Percentiles rank a stretch among this genome's conserved stretches.
phyloP scores from a whole-genome alignment of 2,113 vertebrate genomes.

The Lipotes vexillifer region DNA sequence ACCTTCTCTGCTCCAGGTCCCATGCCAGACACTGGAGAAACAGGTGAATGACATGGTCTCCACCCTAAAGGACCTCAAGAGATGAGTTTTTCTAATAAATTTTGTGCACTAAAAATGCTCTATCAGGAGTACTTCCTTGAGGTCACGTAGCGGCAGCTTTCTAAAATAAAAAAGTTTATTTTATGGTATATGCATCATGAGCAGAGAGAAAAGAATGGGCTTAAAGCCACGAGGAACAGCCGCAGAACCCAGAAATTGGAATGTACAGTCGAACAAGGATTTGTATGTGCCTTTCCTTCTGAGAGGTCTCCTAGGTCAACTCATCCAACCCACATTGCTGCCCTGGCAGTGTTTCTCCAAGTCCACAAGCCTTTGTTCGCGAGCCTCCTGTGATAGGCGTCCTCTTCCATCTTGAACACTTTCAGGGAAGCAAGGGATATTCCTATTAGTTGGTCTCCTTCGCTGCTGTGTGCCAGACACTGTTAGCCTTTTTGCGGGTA shows the following conservation, averaged over 20 bases:
- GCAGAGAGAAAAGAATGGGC: neutral
- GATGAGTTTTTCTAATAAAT: neutral
- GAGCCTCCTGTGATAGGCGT: accelerated
- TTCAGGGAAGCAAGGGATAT: neutral
- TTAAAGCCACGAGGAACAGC: neutral
- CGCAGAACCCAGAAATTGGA: neutral
- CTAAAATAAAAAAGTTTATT: neutral
- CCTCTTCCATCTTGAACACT: too few species aligned
- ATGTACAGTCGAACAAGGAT: neutral
- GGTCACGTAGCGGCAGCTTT: neutral
- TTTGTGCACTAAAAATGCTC: neutral
- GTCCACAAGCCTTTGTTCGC: accelerated
- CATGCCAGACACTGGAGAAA: neutral
- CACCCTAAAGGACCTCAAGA: neutral
- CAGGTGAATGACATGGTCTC: neutral
- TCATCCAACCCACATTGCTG: accelerated
- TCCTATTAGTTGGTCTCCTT: neutral
- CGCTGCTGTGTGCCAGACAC: accelerated
- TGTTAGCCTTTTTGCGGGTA: neutral
- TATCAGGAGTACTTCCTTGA: neutral
- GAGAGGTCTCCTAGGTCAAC: neutral
- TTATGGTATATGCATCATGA: neutral
- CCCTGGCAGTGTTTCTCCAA: neutral
- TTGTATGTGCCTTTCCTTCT: neutral
- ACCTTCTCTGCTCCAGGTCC: neutral